phyloP scores from a whole-genome alignment of 2,797 vertebrate species.

The Heliangelus exortis region DNA sequence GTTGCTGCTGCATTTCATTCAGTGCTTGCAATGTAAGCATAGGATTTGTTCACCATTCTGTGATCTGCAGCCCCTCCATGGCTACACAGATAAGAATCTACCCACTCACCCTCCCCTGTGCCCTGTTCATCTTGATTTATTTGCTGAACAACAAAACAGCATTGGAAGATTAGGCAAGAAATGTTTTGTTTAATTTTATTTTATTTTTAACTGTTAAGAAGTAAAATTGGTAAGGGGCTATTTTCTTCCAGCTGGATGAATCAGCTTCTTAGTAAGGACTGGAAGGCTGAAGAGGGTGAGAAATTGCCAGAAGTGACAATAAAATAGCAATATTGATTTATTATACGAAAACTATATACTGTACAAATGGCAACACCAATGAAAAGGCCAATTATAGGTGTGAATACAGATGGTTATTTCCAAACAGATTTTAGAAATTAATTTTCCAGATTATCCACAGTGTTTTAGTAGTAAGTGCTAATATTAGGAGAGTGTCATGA shows the following conservation, averaged over 20 bases:
- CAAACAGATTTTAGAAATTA: conserved; percentile 22
- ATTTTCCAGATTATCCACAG: background rate
- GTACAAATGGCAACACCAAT: background rate
- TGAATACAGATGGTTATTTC: background rate
- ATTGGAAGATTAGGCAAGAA: background rate
- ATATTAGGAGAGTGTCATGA: conserved; percentile 2
- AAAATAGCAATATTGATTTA: background rate
- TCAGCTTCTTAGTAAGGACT: background rate
- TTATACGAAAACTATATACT: background rate
- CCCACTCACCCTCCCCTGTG: background rate
- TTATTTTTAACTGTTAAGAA: background rate
- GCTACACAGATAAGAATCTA: background rate
- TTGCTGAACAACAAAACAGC: background rate
- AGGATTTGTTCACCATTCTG: background rate
- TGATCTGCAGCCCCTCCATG: background rate
- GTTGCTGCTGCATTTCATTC: background rate
- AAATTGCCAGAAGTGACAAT: background rate
- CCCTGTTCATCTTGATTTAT: background rate
- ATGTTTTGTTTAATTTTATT: background rate
- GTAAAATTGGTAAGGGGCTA: background rate
- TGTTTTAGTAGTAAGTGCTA: conserved; percentile 25
- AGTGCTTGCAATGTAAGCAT: background rate
- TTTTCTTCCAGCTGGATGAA: background rate
- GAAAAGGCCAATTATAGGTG: background rate
- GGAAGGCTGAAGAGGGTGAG: background rate